Conservation (phyloP, 2,797 vertebrate genomes). For the Linurgus olivaceus region DNA sequence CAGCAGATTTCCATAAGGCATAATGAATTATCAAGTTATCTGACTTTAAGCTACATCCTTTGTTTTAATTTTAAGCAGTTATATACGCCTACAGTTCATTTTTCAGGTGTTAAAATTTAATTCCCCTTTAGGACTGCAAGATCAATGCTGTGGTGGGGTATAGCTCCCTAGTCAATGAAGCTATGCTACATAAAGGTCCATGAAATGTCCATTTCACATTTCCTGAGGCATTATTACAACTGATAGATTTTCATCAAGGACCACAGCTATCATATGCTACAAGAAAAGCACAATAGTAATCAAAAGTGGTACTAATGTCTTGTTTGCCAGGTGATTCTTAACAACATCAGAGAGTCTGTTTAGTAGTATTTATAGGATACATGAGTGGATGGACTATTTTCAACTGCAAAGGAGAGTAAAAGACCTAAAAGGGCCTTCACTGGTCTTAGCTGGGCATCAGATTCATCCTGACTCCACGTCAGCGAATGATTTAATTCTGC, state of each 20-base stretch:
- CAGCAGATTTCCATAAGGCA: background rate
- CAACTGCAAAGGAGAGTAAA: background rate
- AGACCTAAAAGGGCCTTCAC: background rate
- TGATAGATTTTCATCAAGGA: background rate
- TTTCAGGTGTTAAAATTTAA: slow-evolving; percentile 48
- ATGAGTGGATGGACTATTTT: background rate
- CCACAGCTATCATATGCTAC: background rate
- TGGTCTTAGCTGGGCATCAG: background rate
- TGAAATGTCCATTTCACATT: background rate
- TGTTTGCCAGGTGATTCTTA: background rate
- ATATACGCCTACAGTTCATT: background rate
- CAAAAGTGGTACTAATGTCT: background rate
- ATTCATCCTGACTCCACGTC: background rate
- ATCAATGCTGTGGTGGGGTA: background rate
- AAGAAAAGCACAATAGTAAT: background rate
- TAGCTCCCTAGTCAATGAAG: background rate
- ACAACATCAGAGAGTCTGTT: background rate
- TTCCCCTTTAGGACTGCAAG: background rate
- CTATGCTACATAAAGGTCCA: background rate
- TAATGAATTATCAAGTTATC: background rate
- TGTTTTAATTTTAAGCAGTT: background rate
- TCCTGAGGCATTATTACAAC: background rate
- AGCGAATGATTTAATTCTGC: background rate
- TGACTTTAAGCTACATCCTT: background rate
- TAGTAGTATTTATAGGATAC: background rate